Evolutionary conservation across 2,797 vertebrate genomes (phyloP).

Genomic region (Cheirogaleus major): DNA sequence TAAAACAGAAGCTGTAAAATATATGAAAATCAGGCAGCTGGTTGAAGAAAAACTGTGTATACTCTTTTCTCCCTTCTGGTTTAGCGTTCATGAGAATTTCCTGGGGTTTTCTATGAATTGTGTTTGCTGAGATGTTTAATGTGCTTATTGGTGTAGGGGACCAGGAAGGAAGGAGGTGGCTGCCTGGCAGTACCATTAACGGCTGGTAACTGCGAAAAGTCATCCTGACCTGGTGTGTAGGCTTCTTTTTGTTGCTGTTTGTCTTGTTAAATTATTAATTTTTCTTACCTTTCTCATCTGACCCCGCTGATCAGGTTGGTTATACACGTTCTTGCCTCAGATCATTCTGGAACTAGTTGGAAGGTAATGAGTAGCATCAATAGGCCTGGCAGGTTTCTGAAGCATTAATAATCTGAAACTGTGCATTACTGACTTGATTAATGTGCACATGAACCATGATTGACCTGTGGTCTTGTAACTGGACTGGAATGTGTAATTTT

Average conservation of each 20-base stretch:
- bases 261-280: not conserved
- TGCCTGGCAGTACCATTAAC: too few relatives aligned
- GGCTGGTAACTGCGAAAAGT: not conserved
- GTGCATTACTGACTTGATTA: not conserved
- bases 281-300: not conserved
- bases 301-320: not conserved
- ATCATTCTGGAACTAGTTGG: not conserved
- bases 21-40: not conserved
- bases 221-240: not conserved
- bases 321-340: not conserved
- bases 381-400: not conserved
- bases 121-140: not conserved
- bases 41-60: not conserved
- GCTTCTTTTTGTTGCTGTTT: not conserved
- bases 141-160: not conserved
- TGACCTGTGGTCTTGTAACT: not conserved
- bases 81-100: not conserved
- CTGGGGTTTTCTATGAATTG: not conserved
- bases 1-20: conserved; percentile 30
- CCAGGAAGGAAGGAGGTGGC: not conserved
- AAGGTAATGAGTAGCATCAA: not conserved
- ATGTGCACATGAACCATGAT: not conserved
- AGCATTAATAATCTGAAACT: not conserved
- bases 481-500: not conserved
- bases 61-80: not conserved